A percentile compares a stretch with the other conserved stretches of the same genome.
phyloP scores from a whole-genome alignment of 2,888 invertebrate species.

The Quadriops clusia region DNA sequence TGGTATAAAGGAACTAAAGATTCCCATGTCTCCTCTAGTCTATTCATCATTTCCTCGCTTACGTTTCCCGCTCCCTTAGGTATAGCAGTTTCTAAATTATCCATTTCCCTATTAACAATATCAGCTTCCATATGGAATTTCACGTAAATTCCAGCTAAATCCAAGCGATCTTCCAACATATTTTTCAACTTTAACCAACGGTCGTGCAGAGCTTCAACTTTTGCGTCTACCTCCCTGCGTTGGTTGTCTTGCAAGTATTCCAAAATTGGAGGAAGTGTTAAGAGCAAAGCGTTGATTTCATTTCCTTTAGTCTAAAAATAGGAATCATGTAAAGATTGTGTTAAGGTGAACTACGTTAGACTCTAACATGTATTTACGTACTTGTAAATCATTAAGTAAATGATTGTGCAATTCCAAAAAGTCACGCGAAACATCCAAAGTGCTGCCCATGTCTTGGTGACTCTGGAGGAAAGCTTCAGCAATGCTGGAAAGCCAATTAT shows the following conservation, averaged over 20 bases:
- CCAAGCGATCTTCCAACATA: conserved; percentile 49
- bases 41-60: conserved; percentile 39
- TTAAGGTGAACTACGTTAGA: not conserved
- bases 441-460: conserved; percentile 63
- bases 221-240: conserved; percentile 47
- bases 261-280: conserved; percentile 49
- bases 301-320: conserved; percentile 48
- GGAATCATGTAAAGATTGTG: conserved; percentile 11
- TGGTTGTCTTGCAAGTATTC: conserved; percentile 54
- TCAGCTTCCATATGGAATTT: conserved; percentile 61
- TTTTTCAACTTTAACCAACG: conserved; percentile 52
- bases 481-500: conserved; percentile 62
- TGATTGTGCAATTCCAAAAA: conserved; percentile 63
- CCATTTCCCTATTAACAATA: conserved; percentile 52
- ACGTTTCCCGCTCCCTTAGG: conserved; percentile 37
- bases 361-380: conserved; percentile 26
- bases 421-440: conserved; percentile 52
- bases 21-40: conserved; percentile 53
- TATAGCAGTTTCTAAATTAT: conserved; percentile 49
- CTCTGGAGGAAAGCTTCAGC: conserved; percentile 62
- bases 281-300: conserved; percentile 53
- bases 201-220: conserved; percentile 49
- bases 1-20: conserved; percentile 49
- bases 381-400: conserved; percentile 60
- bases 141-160: conserved; percentile 53